Evolutionary conservation across 2,113 vertebrate species (phyloP).

Genomic region (Nibea coibor): DNA sequence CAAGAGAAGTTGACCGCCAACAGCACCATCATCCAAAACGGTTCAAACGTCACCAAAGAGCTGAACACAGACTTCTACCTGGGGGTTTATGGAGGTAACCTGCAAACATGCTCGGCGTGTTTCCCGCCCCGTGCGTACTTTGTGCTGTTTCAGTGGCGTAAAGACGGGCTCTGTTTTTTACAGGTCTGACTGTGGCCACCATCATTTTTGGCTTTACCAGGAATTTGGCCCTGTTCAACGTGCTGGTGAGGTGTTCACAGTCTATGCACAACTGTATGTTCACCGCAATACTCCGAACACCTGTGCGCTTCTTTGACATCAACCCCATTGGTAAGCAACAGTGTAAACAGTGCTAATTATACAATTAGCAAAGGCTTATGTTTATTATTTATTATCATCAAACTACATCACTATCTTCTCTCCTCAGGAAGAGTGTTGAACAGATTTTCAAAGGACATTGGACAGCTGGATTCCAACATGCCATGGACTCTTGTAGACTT

Average conservation of each 20-base stretch:
- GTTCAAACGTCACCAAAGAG: conserved; percentile 59
- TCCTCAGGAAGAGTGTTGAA: conserved; percentile 83
- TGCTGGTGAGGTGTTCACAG: conserved; percentile 88
- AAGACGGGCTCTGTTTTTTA: conserved; percentile 23
- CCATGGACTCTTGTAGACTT: conserved; percentile 84
- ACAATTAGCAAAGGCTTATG: too few species aligned
- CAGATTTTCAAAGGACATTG: conserved; percentile 85
- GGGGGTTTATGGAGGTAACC: conserved; percentile 91
- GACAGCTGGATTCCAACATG: conserved; percentile 79
- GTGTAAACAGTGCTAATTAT: neutral
- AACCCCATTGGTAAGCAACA: conserved; percentile 92
- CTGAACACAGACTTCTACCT: conserved; percentile 89
- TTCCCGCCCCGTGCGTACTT: neutral
- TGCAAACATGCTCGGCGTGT: neutral
- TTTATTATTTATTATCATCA: too few species aligned
- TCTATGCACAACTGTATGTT: conserved; percentile 94
- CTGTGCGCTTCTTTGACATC: conserved; percentile 92
- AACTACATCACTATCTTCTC: neutral
- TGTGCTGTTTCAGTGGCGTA: neutral
- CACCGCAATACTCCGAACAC: conserved; percentile 87
- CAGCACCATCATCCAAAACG: conserved; percentile 3
- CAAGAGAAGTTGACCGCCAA: conserved; percentile 69
- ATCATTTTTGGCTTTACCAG: conserved; percentile 89
- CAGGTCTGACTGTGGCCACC: conserved; percentile 88
- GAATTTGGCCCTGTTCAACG: conserved; percentile 86